Base-by-base conservation (phyloP, 2,113 vertebrate genomes). In the Hystrix cristata region DNA sequence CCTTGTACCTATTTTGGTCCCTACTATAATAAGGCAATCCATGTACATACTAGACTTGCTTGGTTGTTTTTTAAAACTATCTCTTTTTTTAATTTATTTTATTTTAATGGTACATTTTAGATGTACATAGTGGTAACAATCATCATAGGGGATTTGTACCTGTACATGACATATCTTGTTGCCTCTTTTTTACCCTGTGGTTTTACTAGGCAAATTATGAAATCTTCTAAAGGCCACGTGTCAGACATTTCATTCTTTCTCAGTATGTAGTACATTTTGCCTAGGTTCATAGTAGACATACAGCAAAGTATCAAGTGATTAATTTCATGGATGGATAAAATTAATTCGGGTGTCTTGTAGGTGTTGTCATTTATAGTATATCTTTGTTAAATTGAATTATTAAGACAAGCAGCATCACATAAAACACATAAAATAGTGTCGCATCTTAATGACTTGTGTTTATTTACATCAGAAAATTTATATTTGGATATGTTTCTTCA, bases 341-440 rank as follows among this genome's bases (percentile, higher is more conserved):
- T 48, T 13, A 59, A 57, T 62, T 21, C 72, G 23, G 16, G 0
- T 25, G 21, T 93, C n/a, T 83, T 31, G 23, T 67, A 86, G 72
- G 67, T 62, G 8, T 29, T 8, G 10, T 55, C 74, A 51, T 38
- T 83, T 67, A 25, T 3, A 64, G 3, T 29, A 9, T 64, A 65
- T 65, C 60, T 97, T 87, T 74, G n/a, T 48, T 51, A 79, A 82
- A 48, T 69, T 89, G 60, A 51, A 79, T 92, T 91, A 87, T 53
- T 69, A 81, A 82, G 31, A 78, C 43, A 88, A 64, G 38, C 16
- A 93, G n/a, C 29, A 65, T 93, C 46, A 86, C 21, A 72, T 64
- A 7, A 93, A 79, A 91, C 11, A 62, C 38, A 9, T 81, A 65
- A 87, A 74, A 38, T 38, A 38, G 38, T 38, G 38, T 38, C 38